These are phyloP conservation scores for Varecia variegata DNA, from an alignment of 2,797 vertebrate species.

Conservation along the genomic window DNA sequence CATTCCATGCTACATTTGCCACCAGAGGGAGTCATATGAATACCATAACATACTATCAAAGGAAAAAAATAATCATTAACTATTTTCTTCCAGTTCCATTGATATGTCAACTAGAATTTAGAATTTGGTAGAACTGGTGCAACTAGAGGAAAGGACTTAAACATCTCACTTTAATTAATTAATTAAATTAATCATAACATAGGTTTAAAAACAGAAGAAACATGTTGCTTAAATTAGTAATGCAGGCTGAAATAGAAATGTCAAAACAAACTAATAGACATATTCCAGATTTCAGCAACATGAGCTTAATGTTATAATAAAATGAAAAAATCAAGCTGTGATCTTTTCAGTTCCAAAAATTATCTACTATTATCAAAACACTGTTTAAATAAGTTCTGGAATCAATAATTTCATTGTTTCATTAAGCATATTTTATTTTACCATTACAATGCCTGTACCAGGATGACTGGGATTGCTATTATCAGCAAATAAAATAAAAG, in stretches of 20 bases:
- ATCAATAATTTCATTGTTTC: conserved; percentile 52
- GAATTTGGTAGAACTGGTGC: conserved; percentile 15
- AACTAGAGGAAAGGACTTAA: background rate
- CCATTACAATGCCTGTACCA: conserved; percentile 47
- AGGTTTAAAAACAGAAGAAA: background rate
- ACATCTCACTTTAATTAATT: background rate
- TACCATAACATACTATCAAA: conserved; percentile 56
- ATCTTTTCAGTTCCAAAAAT: conserved; percentile 43
- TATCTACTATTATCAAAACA: conserved; percentile 29
- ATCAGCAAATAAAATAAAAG: conserved; percentile 5
- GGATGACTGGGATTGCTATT: conserved; percentile 22
- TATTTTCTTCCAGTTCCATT: conserved; percentile 13
- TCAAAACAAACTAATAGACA: conserved; percentile 47
- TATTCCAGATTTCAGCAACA: conserved; percentile 43
- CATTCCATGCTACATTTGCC: conserved; percentile 72
- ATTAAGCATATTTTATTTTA: conserved; percentile 59
- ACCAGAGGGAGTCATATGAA: conserved; percentile 84
- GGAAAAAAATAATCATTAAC: conserved; percentile 8
- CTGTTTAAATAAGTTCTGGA: conserved; percentile 15
- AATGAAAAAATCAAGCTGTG: conserved; percentile 48
- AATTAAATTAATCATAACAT: background rate
- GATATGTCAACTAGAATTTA: conserved; percentile 19
- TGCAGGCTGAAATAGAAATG: background rate
- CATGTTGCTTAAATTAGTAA: conserved; percentile 8
- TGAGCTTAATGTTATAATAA: conserved; percentile 13